Evolutionary conservation across 2,888 invertebrate species (phyloP), one percentile per base, ranked within the genome.

Genomic region (Apamea anceps): DNA sequence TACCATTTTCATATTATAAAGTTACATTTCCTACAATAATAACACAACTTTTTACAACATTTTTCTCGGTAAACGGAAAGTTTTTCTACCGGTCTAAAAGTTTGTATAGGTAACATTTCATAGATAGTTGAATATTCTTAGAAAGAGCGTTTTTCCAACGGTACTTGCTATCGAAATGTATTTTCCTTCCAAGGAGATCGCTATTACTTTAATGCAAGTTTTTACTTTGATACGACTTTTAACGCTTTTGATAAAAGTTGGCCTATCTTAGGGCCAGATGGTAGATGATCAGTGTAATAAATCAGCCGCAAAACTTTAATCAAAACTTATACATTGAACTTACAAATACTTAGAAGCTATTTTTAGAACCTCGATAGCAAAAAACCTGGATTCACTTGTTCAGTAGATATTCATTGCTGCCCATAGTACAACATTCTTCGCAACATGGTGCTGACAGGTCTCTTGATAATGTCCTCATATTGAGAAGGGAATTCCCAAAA

Each of bases 181-280:
- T 51, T 45, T 10, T 32, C 12, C 15, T 70, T 57, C 15, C 15
- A 37, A 32, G 3, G 12, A 54, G 12, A 12, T 42, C 2, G 76
- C n/a, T 65, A 25, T 76, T 66, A 65, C 8, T 71, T 45, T 71
- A 81, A 75, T 81, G 21, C 12, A 10, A 65, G 48, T 42, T 5
- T 75, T 65, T 60, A 81, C 32, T 60, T 51, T 42, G 63, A 71
- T 70, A n/a, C 2, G 57, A 75, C 25, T 81, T 75, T 66, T 66
- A 81, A n/a, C 21, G 18, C 51, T 80, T 67, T 45, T 73, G n/a
- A 21, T 45, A 62, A 54, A 67, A 54, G 45, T 54, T 67, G 1
- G 10, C 25, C 10, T 13, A 8, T 28, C 5, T 28, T 13, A 28
- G 13, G 12, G 7, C 62, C 74, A 62, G 81, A 68, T 62, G 67